Percentiles rank a stretch among this genome's conserved stretches.
Conservation (phyloP, 2,113 vertebrate species). For the Ceyx cyanopectus region DNA sequence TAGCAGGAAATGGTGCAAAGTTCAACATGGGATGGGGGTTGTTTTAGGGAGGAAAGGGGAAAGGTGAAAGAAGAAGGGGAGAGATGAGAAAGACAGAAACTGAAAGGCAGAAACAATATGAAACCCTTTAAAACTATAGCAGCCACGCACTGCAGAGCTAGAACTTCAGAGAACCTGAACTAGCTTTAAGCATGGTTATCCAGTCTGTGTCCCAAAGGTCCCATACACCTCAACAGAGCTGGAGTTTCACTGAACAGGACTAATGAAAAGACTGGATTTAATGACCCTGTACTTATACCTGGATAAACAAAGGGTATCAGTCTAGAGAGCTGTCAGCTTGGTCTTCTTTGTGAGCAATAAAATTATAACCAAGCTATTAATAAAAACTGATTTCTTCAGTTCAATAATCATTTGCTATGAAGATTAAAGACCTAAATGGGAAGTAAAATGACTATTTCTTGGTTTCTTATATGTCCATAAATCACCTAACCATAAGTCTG, state of each 20-base stretch:
- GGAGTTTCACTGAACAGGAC: not conserved
- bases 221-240: not conserved
- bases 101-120: not conserved
- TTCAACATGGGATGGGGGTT: not conserved
- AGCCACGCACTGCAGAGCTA: not conserved
- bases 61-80: not conserved
- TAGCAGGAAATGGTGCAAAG: not conserved
- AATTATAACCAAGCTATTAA: conserved; percentile 8
- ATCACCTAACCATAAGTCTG: not conserved
- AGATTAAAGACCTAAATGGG: not conserved
- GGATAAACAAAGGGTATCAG: conserved; percentile 10
- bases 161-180: not conserved
- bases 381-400: conserved; percentile 28
- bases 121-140: not conserved
- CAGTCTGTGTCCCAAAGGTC: not conserved
- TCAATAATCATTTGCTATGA: conserved; percentile 3
- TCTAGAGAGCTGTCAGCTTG: not conserved
- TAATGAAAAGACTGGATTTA: conserved; percentile 28
- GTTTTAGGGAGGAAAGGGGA: not conserved
- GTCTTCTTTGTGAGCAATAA: not conserved
- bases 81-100: not conserved
- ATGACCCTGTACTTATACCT: conserved; percentile 3
- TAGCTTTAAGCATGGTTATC: not conserved
- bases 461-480: not conserved
- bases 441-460: conserved; percentile 7